Evolutionary conservation across 2,888 invertebrate genomes (phyloP).

Genomic region (Tiliacea aurago): DNA sequence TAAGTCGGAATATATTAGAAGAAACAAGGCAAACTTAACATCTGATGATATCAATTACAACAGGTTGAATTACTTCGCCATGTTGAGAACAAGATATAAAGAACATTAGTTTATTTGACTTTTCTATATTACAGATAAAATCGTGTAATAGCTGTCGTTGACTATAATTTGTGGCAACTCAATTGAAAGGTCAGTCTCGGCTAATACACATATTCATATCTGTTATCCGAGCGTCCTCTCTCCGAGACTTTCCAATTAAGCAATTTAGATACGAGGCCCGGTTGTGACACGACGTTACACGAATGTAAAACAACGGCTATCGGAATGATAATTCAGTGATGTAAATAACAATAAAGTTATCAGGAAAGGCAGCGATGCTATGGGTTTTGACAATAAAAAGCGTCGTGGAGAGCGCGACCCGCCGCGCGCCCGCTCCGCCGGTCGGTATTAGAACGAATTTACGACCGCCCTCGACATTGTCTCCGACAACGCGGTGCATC

Average conservation of each 20-base stretch:
- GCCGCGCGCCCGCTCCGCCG: slow-evolving; percentile 69
- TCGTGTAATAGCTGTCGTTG: slow-evolving; percentile 75
- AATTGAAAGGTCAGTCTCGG: slow-evolving; percentile 81
- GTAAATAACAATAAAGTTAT: slow-evolving; percentile 91
- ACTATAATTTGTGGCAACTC: slow-evolving; percentile 75
- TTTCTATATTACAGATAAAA: slow-evolving; percentile 79
- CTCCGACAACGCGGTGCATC: slow-evolving; percentile 60
- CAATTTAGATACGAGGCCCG: slow-evolving; percentile 88
- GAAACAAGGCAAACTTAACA: slow-evolving; percentile 72
- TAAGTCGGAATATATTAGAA: slow-evolving; percentile 69
- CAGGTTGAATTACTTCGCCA: slow-evolving; percentile 74
- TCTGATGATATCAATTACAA: slow-evolving; percentile 74
- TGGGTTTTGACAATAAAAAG: slow-evolving; percentile 90
- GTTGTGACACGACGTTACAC: slow-evolving; percentile 85
- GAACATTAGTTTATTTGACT: slow-evolving; percentile 77
- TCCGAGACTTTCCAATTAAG: slow-evolving; percentile 89
- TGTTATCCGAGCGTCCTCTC: slow-evolving; percentile 80
- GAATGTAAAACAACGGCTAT: slow-evolving; percentile 89
- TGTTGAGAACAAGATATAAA: slow-evolving; percentile 77
- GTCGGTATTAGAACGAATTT: slow-evolving; percentile 83
- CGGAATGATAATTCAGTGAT: slow-evolving; percentile 88
- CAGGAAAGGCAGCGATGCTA: slow-evolving; percentile 83
- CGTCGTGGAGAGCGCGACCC: slow-evolving; percentile 81
- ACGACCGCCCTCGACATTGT: slow-evolving; percentile 75
- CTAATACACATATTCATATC: slow-evolving; percentile 81